Evolutionary conservation across 2,113 vertebrate species (phyloP), one percentile per base, ranked within the genome.

Genomic region (Menura novaehollandiae): DNA sequence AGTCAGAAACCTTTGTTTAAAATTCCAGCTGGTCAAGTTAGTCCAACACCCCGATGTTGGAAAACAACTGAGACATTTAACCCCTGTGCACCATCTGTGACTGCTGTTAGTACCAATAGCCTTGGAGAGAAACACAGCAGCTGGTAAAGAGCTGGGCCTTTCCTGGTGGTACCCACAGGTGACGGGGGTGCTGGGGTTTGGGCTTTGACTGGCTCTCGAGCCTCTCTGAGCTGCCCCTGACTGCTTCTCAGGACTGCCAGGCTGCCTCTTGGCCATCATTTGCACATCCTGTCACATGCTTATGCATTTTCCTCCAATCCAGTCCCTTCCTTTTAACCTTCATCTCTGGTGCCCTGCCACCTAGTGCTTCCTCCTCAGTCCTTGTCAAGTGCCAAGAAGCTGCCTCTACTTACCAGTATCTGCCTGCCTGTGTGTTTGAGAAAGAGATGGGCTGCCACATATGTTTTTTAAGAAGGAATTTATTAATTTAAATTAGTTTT

Each of bases 31-130:
- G 26, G 14, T 5, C 22, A n/a, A 58, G 8, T 73, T 35, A 47
- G 7, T 53, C 56, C 23, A 60, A 46, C 22, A 16, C 0, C 4
- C 5, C 0, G 0, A 14, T 20, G 19, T 3, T 69, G 27, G 72
- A 41, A 72, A 83, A 28, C 0, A 0, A 15, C 39, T 35, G 64
- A 76, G 46, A 63, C 56, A 43, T 69, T 73, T 30, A 69, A 8
- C 16, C 33, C 12, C 51, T 43, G 39, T 24, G 44, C 18, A 28
- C 32, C 33, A 28, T 4, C 32, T 3, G 1, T 43, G 78, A 21
- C 39, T 59, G 35, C 10, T 58, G 37, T 10, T 6, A 44, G 14
- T 18, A 27, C 43, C 22, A 3, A 26, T 35, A 15, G 35, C 64
- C 28, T 21, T 20, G 51, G 8, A 64, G 67, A 74, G 53, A 75